Evolutionary conservation across 2,888 invertebrate genomes (phyloP), one percentile per base, ranked within the genome.

Genomic region (Pilophorus perplexus): DNA sequence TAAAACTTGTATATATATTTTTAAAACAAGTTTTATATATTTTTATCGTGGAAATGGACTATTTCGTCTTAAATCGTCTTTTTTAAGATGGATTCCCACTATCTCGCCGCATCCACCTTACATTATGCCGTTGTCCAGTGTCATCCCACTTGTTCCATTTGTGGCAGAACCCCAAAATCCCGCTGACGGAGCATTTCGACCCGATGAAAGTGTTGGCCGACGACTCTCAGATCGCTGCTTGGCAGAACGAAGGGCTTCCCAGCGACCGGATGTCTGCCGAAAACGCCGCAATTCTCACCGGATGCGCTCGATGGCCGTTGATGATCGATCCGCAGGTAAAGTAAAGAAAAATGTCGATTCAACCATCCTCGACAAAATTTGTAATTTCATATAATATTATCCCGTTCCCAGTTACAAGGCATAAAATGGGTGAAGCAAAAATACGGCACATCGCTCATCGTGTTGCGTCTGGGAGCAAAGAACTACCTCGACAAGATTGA

Each of bases 391-490:
- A n/a, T n/a, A n/a, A n/a, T n/a, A n/a, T n/a, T n/a, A n/a, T n/a
- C n/a, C n/a, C n/a, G n/a, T n/a, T n/a, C n/a, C 42, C 62, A 83
- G 72, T 77, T 83, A 50, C 93, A 93, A 81, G 93, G 92, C 14
- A 83, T 94, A 62, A 95, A 94, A 78, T 96, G 96, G 96, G 93
- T 97, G 69, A 95, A 93, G 78, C 87, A 83, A n/a, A 87, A 84
- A 74, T 95, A 88, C 76, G 89, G 89, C 0, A 83, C 84, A 0
- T 76, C 80, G 0, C 78, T 96, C 48, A 83, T 85, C 57, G 84
- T 90, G 2, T 80, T 93, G 8, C 83, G 93, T 28, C 80, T 93
- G 37, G 89, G 89, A 0, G 87, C 88, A 75, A 86, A 85, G 70
- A 89, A 86, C 73, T 95, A 93, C 77, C 77, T 96, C 72, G 93